Base-by-base conservation (phyloP, 2,113 vertebrate species). In the Pleuronectes platessa region DNA sequence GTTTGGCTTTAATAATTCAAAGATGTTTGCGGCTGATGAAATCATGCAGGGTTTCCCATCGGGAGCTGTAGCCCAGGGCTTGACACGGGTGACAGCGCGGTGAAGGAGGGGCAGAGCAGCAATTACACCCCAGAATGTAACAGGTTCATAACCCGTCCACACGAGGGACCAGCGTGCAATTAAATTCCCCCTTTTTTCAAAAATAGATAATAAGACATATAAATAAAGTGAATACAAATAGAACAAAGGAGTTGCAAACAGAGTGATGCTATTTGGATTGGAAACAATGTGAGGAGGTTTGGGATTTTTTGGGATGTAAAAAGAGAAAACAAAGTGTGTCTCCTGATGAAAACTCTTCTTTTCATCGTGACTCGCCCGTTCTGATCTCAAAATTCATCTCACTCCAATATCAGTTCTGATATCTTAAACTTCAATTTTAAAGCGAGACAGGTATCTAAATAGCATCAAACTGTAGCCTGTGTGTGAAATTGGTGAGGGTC, bases 381-480 rank as follows among this genome's bases (percentile, higher is more conserved):
- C 7, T 31, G 40, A 42, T 35, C 18, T 62, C 40, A 20, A 74
- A 71, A 71, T 53, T n/a, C n/a, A 23, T 12, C 54, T 56, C n/a
- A 56, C 21, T 51, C 18, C 15, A 51, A 9, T 51, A 51, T 51
- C 45, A 53, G 37, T 20, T 8, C 10, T 23, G 27, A 42, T 42
- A 42, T 35, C 18, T 62, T 40, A 15, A 68, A 56, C 21, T 51
- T 13, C 18, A 17, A 37, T 49, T 51, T 26, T 58, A 8, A 58
- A 53, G 31, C 59, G 5, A 37, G 17, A 37, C 65, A 21, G 17
- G 51, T 49, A 68, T 67, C 18, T 70, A 2, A 51, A 78, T 40
- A 66, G 21, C 26, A 70, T 47, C 17, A 64, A 47, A 47, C 3
- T 4, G 14, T 31, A 51, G 15, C 9, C 61, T 72, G 40, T 56